Percentiles rank a stretch among this genome's conserved stretches.
Conservation (phyloP, 2,113 vertebrate genomes). For the Thalassarche chlororhynchos region DNA sequence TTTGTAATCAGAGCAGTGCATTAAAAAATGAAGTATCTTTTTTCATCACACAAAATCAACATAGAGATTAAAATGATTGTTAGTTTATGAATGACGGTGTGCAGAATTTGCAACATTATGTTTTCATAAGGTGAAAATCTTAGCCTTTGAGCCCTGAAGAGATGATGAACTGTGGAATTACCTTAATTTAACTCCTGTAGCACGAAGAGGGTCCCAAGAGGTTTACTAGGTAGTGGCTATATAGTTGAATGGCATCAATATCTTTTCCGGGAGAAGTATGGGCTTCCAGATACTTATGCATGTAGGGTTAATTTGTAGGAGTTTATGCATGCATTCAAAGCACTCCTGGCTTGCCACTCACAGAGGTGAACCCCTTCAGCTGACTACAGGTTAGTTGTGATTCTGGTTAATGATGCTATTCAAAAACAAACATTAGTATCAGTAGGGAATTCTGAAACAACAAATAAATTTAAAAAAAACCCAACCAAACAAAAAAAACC, state of each 20-base stretch:
- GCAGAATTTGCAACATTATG: not conserved
- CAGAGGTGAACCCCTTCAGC: not conserved
- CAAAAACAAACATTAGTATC: not conserved
- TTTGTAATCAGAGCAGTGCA: not conserved
- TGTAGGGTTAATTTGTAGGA: not conserved
- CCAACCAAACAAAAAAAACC: too few species aligned
- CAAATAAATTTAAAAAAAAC: not conserved
- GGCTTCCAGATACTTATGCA: not conserved
- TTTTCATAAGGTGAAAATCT: not conserved
- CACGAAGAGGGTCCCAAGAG: not conserved
- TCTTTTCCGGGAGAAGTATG: not conserved
- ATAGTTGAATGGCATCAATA: not conserved
- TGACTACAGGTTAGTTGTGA: not conserved
- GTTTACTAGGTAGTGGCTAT: not conserved
- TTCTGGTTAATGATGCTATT: not conserved
- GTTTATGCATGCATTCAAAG: not conserved
- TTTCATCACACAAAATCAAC: not conserved
- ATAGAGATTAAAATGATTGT: not conserved
- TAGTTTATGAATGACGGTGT: not conserved
- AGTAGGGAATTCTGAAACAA: not conserved
- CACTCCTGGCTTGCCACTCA: not conserved
- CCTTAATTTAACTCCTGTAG: not conserved
- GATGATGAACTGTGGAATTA: not conserved
- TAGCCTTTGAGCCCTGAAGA: not conserved
- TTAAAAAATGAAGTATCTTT: slow-evolving; percentile 6